Evolutionary conservation across 2,113 vertebrate genomes (phyloP), one percentile per base, ranked within the genome.

Genomic region (Condylura cristata): DNA sequence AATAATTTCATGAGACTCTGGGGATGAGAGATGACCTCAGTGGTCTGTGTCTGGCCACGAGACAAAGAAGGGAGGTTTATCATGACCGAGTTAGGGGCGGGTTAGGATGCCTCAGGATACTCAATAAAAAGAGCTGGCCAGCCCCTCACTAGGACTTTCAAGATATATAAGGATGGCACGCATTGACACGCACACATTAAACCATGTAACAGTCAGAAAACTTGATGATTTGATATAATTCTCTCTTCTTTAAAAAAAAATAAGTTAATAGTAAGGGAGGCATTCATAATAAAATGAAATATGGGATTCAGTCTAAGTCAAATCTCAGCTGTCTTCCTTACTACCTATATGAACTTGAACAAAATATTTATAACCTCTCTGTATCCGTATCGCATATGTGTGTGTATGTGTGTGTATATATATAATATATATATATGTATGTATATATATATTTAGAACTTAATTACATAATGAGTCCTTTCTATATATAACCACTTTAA

Each of bases 181-280:
- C 18, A 70, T 17, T 34, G 8, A 48, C 13, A 65, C 32, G 71
- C 34, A 41, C 16, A 46, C 22, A 28, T 16, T 13, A 32, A 1
- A 8, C 3, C 12, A 58, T 3, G 26, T 63, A 37, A 58, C 41
- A 51, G 24, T 66, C 51, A 60, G n/a, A 61, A 10, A 9, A 53
- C 34, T 34, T 44, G 44, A 61, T 0, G 30, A 86, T 22, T 66
- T 86, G 26, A n/a, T 63, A 51, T 34, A 65, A 61, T 79, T 74
- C 87, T 84, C 26, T 75, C 24, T 61, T 75, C 18, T 61, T 68
- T 83, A 68, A 71, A 70, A 66, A 32, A 72, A 80, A 72, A 39
- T 41, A 70, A 86, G 26, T 53, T 58, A 12, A 44, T 74, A 56
- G 4, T n/a, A 20, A 22, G 20, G 17, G 2, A 1, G 3, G 26